These are phyloP conservation scores for Ecliptopera silaceata DNA, from an alignment of 2,888 invertebrate genomes.

Conservation along the genomic window DNA sequence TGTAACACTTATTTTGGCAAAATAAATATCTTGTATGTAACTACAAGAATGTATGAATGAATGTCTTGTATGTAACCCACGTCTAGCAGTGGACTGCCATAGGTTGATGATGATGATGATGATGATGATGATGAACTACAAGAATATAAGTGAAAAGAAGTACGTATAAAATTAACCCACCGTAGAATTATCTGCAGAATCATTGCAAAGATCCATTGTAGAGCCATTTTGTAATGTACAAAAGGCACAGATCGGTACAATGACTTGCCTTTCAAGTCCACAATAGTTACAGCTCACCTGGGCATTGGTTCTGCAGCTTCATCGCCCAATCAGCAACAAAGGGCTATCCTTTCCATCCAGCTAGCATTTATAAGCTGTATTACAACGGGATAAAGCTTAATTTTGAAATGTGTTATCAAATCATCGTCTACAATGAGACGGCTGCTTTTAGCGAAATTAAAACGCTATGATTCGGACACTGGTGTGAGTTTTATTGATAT, in stretches of 20 bases:
- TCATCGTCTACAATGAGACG: conserved; percentile 73
- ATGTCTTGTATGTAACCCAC: too few relatives aligned
- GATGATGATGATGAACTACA: too few relatives aligned
- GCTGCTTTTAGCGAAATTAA: conserved; percentile 79
- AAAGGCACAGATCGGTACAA: conserved; percentile 47
- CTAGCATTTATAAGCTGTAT: not conserved
- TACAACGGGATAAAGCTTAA: conserved; percentile 22
- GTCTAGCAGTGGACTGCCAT: too few relatives aligned
- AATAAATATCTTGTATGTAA: too few relatives aligned
- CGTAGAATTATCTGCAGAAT: not conserved
- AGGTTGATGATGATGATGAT: too few relatives aligned
- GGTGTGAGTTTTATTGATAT: conserved; percentile 67
- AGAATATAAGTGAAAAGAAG: too few relatives aligned
- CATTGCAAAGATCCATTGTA: conserved; percentile 1
- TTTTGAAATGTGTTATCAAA: conserved; percentile 51
- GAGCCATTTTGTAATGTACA: conserved; percentile 30
- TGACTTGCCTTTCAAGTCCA: conserved; percentile 55
- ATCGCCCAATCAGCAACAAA: conserved; percentile 17
- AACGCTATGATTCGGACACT: conserved; percentile 55
- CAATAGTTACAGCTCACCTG: conserved; percentile 53
- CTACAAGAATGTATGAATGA: too few relatives aligned
- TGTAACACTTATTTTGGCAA: too few relatives aligned
- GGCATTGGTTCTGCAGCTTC: conserved; percentile 38
- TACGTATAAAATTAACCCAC: too few relatives aligned
- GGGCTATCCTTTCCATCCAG: conserved; percentile 3